Evolutionary conservation across 2,113 vertebrate genomes (phyloP).

Genomic region (Amazona vittata): DNA sequence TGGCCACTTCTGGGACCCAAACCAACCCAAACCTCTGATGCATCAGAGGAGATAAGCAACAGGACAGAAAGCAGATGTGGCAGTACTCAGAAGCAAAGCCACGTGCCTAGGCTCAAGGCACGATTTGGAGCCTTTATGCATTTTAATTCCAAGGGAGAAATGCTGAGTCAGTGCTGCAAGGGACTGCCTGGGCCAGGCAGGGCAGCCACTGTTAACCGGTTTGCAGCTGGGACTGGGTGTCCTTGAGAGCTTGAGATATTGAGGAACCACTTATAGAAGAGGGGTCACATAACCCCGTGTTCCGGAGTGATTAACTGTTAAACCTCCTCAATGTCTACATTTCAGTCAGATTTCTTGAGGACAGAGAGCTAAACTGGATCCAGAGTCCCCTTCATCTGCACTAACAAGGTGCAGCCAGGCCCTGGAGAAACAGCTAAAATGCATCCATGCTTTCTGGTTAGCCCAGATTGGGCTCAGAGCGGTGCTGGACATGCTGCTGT

Average conservation of each 20-base stretch:
- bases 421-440: neutral
- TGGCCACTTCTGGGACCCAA: neutral
- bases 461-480: rapidly evolving
- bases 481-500: rapidly evolving
- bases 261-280: neutral
- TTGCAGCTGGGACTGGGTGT: neutral
- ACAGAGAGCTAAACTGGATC: neutral
- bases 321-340: neutral
- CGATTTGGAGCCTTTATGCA: neutral
- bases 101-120: neutral
- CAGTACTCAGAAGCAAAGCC: neutral
- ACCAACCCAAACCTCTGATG: neutral
- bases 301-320: neutral
- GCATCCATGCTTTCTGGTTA: neutral
- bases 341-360: constrained; percentile 20
- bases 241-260: neutral
- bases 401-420: neutral
- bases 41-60: neutral
- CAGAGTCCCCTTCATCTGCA: neutral
- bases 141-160: neutral
- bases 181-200: neutral
- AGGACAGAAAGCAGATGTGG: neutral
- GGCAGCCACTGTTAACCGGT: neutral
- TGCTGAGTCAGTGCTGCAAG: neutral
- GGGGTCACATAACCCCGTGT: neutral